phyloP scores from a whole-genome alignment of 64 coral and sea anemone genomes.

The Astreopora myriophthalma region DNA sequence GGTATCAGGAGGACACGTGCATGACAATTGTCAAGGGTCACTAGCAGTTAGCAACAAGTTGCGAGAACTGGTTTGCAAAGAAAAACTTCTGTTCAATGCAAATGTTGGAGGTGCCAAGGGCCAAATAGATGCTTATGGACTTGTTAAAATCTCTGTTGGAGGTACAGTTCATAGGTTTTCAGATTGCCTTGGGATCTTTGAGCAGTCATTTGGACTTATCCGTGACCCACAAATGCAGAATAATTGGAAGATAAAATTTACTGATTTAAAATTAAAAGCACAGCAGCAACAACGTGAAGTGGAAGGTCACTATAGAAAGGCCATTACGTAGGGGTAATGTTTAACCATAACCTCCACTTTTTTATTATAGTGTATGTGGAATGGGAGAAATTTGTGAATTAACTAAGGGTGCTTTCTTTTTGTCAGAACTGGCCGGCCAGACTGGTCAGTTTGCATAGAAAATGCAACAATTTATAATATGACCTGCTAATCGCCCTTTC shows the following conservation, averaged over 20 bases:
- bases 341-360: background rate
- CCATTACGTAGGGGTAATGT: background rate
- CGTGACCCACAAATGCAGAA: conserved; percentile 82
- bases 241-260: conserved; percentile 98
- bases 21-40: conserved; percentile 80
- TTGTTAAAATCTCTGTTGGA: conserved; percentile 65
- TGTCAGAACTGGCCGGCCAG: no score
- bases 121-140: conserved; percentile 79
- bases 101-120: conserved; percentile 63
- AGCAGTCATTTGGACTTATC: conserved; percentile 91
- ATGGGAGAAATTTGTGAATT: background rate
- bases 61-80: conserved; percentile 70
- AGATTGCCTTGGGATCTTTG: conserved; percentile 87
- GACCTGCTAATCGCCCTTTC: no score
- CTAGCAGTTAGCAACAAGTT: conserved; percentile 81
- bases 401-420: no score
- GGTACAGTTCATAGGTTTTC: conserved; percentile 91
- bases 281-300: conserved; percentile 35
- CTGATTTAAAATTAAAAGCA: conserved; percentile 87
- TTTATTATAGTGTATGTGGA: no score
- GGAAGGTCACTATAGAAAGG: background rate
- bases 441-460: no score
- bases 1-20: conserved; percentile 38
- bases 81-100: conserved; percentile 85
- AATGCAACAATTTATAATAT: no score